These are phyloP conservation scores for Eupithecia pulchellata DNA, from an alignment of 2,888 invertebrate species.

Conservation along the genomic window DNA sequence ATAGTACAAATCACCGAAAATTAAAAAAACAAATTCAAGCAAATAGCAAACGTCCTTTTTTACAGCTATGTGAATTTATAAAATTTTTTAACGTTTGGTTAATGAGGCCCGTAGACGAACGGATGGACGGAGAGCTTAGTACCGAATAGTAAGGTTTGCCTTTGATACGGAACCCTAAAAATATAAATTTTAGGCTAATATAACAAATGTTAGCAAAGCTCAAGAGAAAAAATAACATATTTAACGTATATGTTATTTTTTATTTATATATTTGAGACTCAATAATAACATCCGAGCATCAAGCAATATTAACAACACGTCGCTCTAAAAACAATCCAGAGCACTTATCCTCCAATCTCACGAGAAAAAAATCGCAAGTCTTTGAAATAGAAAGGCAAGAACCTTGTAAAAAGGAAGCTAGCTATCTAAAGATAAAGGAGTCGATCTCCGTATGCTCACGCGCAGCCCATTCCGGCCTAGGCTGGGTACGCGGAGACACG, in stretches of 20 bases:
- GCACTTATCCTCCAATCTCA: background rate
- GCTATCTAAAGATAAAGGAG: conserved; percentile 56
- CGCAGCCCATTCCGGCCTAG: conserved; percentile 56
- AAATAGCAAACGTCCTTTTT: too few species aligned
- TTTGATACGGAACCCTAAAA: background rate
- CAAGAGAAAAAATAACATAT: background rate
- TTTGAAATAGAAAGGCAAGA: conserved; percentile 32
- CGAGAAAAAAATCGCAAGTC: conserved; percentile 22
- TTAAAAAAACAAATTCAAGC: too few species aligned
- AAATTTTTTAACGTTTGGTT: too few species aligned
- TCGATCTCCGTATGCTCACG: conserved; percentile 60
- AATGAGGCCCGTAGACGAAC: background rate
- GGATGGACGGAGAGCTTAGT: background rate
- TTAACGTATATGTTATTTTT: too few species aligned
- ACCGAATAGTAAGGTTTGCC: too few species aligned
- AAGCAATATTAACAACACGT: too few species aligned
- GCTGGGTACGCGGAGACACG: conserved; percentile 56
- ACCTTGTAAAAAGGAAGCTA: conserved; percentile 39
- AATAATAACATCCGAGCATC: background rate
- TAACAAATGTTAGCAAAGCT: too few species aligned
- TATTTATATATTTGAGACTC: background rate
- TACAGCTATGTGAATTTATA: too few species aligned
- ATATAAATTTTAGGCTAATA: background rate
- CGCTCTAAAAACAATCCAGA: background rate
- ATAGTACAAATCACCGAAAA: too few species aligned